Evolutionary conservation across 2,113 vertebrate species (phyloP).

Genomic region (Cygnus atratus): DNA sequence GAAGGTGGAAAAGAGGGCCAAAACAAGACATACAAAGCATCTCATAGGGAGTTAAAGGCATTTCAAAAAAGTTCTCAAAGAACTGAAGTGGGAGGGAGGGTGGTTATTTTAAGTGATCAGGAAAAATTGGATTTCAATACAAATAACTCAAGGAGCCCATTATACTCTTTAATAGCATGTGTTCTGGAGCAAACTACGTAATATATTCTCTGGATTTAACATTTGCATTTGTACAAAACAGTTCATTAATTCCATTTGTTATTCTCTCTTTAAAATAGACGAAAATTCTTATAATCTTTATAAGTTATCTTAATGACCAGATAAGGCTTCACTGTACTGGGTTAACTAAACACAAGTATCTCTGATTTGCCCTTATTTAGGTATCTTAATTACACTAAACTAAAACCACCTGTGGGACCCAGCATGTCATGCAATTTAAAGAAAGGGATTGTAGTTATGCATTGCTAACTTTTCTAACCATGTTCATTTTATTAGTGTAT

Average conservation of each 20-base stretch:
- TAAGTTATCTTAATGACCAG: background rate
- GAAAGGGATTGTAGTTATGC: background rate
- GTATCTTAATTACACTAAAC: background rate
- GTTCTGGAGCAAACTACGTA: background rate
- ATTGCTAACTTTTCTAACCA: background rate
- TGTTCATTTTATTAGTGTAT: background rate
- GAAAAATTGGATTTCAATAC: background rate
- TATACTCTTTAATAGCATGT: background rate
- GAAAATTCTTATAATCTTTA: background rate
- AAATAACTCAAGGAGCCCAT: background rate
- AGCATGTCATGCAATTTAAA: background rate
- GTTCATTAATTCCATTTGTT: background rate
- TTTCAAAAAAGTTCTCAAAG: background rate
- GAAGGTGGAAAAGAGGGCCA: background rate
- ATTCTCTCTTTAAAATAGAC: constrained; percentile 39
- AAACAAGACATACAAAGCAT: background rate
- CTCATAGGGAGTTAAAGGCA: background rate
- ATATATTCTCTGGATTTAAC: constrained; percentile 1
- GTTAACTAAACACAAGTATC: background rate
- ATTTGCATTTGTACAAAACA: background rate
- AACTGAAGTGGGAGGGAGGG: background rate
- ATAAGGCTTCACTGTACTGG: constrained; percentile 19
- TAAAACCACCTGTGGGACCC: background rate
- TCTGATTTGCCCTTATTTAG: background rate
- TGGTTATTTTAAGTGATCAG: background rate